Conservation (phyloP, 2,113 vertebrate species). For the Struthidea cinerea region DNA sequence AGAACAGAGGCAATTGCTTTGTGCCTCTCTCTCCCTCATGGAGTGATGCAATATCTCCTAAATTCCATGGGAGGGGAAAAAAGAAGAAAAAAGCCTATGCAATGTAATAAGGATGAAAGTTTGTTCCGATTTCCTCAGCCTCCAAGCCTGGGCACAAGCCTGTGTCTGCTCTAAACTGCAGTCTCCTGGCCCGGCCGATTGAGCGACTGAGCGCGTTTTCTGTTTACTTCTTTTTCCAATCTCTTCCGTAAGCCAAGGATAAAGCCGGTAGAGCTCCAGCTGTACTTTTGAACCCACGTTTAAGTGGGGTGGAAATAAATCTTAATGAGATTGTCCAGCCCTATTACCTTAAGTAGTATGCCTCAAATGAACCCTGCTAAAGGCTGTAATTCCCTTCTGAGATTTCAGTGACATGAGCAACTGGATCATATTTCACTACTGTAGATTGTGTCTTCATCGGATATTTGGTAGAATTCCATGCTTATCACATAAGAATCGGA, state of each 20-base stretch:
- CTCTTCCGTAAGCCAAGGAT: slow-evolving; percentile 20
- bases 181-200: neutral
- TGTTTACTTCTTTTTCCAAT: slow-evolving; percentile 38
- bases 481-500: neutral
- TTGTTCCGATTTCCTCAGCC: neutral
- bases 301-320: slow-evolving; percentile 46
- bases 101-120: neutral
- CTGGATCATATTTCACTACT: slow-evolving; percentile 18
- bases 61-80: neutral
- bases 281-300: slow-evolving; percentile 52
- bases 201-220: neutral
- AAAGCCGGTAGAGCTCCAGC: slow-evolving; percentile 22
- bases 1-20: neutral
- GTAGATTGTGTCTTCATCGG: neutral
- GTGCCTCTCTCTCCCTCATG: neutral
- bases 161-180: neutral
- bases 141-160: neutral
- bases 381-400: slow-evolving; percentile 28
- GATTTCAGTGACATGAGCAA: slow-evolving; percentile 12
- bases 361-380: slow-evolving; percentile 43
- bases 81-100: neutral
- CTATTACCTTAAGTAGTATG: slow-evolving; percentile 56
- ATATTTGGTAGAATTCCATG: neutral
- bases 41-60: neutral
- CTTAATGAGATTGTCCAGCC: slow-evolving; percentile 53